Evolutionary conservation across 1,140 invertebrate species (phyloP), one percentile per base, ranked within the genome.

Genomic region (Cydia amplana): DNA sequence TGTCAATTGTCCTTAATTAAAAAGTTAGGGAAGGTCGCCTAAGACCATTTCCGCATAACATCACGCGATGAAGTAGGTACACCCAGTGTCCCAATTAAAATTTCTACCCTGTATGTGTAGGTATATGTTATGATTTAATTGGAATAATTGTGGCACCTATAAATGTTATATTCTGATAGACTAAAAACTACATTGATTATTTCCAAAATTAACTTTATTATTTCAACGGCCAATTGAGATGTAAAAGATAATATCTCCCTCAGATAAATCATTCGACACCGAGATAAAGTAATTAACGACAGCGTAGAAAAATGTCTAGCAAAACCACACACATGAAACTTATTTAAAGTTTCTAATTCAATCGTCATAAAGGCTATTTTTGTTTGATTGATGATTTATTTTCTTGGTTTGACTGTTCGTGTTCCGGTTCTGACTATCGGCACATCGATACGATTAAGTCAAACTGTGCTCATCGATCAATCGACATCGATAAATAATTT

Each of bases 261-360:
- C n/a, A 70, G 32, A 70, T 70, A 70, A 70, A 70, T 70, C n/a
- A 70, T 70, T 36, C 28, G n/a, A 60, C 55, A 28, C 6, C 28
- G 9, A 70, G 65, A 70, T 70, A 70, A 70, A 43, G 65, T 70
- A 70, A 70, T 70, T 70, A 70, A 70, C 64, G 64, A 67, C 32
- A 70, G 32, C 65, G 16, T 36, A 36, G 32, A 70, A 70, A 43
- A 70, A 70, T 67, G 28, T 23, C 6, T 12, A 60, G 20, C 20
- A 7, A 60, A 60, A 60, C 7, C 20, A 60, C 55, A 60, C 16
- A 51, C 6, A 51, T 7, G 4, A 55, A 51, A 20, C 18, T 23
- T 60, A 1, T 60, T 9, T 10, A 40, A 40, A n/a, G 55, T n/a
- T 60, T 23, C 0, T 60, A 20, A 60, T 18, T 60, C 9, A 10